Evolutionary conservation across 2,113 vertebrate genomes (phyloP).

Genomic region (Lutjanus erythropterus): DNA sequence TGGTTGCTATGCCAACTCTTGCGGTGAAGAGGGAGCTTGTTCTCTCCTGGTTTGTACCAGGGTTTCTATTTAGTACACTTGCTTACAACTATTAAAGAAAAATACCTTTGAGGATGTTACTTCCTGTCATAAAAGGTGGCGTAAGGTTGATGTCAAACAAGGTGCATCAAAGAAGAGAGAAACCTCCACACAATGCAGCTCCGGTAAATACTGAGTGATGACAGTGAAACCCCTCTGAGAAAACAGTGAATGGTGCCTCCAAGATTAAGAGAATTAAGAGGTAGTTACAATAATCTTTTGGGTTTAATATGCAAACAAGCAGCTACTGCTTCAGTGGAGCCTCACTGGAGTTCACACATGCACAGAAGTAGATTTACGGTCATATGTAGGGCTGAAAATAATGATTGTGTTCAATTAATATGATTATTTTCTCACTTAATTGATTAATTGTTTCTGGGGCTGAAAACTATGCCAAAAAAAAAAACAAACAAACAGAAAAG

Average conservation of each 20-base stretch:
- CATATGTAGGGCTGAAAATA: background rate
- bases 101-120: background rate
- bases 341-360: background rate
- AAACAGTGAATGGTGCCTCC: background rate
- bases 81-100: background rate
- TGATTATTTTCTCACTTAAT: background rate
- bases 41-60: background rate
- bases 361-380: background rate
- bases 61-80: background rate
- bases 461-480: too few relatives aligned
- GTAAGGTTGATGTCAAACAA: background rate
- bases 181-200: background rate
- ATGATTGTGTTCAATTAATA: background rate
- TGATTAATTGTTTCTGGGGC: too few relatives aligned
- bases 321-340: background rate
- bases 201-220: background rate
- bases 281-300: background rate
- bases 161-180: background rate
- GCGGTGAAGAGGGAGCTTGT: background rate
- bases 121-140: background rate
- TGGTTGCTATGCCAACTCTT: conserved; percentile 15
- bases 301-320: background rate
- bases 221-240: background rate
- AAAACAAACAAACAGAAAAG: too few relatives aligned
- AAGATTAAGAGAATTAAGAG: background rate